A percentile compares a stretch with the other conserved stretches of the same genome.
These are phyloP conservation scores for Macrostomum lignano DNA, from an alignment of 1,140 invertebrate genomes.

Conservation along the genomic window DNA sequence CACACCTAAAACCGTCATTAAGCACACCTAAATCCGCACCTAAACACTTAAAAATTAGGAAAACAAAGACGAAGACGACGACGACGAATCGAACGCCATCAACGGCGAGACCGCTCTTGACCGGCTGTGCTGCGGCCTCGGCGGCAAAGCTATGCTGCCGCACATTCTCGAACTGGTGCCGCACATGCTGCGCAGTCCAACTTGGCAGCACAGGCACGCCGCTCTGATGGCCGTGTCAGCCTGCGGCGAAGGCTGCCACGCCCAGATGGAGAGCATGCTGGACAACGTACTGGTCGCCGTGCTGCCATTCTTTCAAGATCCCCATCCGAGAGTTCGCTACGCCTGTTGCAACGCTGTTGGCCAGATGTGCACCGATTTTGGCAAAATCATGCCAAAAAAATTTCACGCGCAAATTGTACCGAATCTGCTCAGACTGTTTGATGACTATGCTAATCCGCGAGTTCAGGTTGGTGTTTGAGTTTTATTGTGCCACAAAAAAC, in stretches of 20 bases:
- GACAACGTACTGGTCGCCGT: constrained; percentile 56
- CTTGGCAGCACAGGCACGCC: constrained; percentile 46
- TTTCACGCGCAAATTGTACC: constrained; percentile 77
- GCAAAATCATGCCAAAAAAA: constrained; percentile 77
- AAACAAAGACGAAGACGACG: constrained; percentile 32
- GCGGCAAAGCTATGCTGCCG: constrained; percentile 71
- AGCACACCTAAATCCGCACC: too few species aligned
- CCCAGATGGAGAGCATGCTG: constrained; percentile 78
- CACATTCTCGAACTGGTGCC: constrained; percentile 56
- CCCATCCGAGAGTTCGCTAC: constrained; percentile 69
- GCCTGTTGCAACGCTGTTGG: constrained; percentile 96
- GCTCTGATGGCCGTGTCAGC: constrained; percentile 92
- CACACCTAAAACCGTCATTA: too few species aligned
- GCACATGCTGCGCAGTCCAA: constrained; percentile 45
- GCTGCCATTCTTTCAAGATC: constrained; percentile 54
- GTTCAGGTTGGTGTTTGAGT: too few species aligned
- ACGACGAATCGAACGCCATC: constrained; percentile 65
- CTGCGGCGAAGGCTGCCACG: constrained; percentile 84
- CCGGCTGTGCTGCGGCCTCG: constrained; percentile 53
- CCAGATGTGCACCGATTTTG: constrained; percentile 95
- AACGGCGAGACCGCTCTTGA: constrained; percentile 84
- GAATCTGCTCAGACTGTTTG: constrained; percentile 56
- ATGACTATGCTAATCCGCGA: constrained; percentile 60
- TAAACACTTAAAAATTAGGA: too few species aligned
- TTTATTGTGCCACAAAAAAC: too few species aligned